Percentiles rank a stretch among this genome's conserved stretches.
Conservation (phyloP, 2,888 invertebrate species). For the Hipparchia sbordonii region DNA sequence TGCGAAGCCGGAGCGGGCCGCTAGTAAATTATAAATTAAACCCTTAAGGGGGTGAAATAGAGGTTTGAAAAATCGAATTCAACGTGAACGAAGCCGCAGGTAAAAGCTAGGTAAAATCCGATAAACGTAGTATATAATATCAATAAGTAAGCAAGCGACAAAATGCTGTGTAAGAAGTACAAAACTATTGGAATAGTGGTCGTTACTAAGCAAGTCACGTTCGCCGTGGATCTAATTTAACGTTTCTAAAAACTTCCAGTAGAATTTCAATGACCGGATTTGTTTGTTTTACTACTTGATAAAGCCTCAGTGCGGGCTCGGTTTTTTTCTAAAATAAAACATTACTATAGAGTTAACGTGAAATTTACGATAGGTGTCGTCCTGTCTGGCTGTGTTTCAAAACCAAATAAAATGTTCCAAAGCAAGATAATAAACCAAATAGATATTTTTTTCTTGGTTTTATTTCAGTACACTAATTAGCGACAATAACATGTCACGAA, state of each 20-base stretch:
- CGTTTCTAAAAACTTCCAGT: conserved; percentile 67
- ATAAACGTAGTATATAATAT: not conserved
- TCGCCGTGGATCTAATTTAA: conserved; percentile 68
- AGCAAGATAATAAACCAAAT: too few relatives aligned
- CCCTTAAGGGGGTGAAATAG: too few relatives aligned
- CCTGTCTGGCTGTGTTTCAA: not conserved
- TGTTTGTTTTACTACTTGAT: conserved; percentile 26
- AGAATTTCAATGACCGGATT: conserved; percentile 59
- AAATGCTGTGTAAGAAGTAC: conserved; percentile 29
- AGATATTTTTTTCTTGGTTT: not conserved
- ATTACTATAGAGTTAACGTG: conserved; percentile 4
- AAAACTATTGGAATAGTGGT: conserved; percentile 50
- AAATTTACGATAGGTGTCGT: not conserved
- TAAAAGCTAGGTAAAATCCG: too few relatives aligned
- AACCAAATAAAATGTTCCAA: not conserved
- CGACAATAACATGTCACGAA: not conserved
- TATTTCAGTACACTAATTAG: conserved; percentile 8
- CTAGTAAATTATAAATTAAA: too few relatives aligned
- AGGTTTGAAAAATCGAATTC: too few relatives aligned
- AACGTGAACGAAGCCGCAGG: too few relatives aligned
- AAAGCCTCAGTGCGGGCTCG: not conserved
- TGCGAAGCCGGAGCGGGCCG: too few relatives aligned
- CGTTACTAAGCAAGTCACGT: conserved; percentile 69
- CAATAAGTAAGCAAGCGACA: conserved; percentile 17
- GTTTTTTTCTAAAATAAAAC: conserved; percentile 11